Percentiles rank a stretch among this genome's conserved stretches.
These are phyloP conservation scores for Piscicola geometra DNA, from an alignment of 2,888 invertebrate genomes.

Conservation along the genomic window DNA sequence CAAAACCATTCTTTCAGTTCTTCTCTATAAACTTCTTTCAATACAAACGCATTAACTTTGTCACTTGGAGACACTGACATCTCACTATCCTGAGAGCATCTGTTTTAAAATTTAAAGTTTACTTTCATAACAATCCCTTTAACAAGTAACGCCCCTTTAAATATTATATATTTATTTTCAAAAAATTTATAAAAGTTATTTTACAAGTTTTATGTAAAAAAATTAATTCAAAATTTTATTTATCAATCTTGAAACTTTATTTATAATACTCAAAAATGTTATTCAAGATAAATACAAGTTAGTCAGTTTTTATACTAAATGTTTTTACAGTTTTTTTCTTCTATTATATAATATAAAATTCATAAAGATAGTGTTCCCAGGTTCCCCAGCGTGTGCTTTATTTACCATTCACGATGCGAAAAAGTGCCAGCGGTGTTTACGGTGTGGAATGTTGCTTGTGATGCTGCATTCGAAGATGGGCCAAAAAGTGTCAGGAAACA, in stretches of 20 bases:
- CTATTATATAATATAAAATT: too few species aligned
- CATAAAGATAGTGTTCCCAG: background rate
- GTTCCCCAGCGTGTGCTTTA: background rate
- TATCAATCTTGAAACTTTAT: too few species aligned
- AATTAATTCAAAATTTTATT: too few species aligned
- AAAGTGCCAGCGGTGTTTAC: background rate
- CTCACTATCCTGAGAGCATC: too few species aligned
- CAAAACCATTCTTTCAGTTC: slow-evolving; percentile 13
- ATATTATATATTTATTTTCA: background rate
- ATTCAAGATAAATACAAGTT: background rate
- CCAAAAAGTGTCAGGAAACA: slow-evolving; percentile 63
- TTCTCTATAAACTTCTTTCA: slow-evolving; percentile 12
- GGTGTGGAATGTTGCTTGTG: slow-evolving; percentile 16
- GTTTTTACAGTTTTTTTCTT: too few species aligned
- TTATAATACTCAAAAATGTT: background rate
- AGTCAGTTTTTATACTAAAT: too few species aligned
- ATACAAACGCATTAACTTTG: slow-evolving; percentile 5
- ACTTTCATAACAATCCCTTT: background rate
- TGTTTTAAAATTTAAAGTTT: too few species aligned
- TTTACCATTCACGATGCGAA: slow-evolving; percentile 15
- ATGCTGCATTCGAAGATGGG: slow-evolving; percentile 39
- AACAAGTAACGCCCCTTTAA: background rate
- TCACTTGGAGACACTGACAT: slow-evolving; percentile 9
- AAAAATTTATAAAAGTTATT: background rate
- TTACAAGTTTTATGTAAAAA: too few species aligned